phyloP scores from a whole-genome alignment of 2,797 vertebrate species.

The Bovichtus variegatus region DNA sequence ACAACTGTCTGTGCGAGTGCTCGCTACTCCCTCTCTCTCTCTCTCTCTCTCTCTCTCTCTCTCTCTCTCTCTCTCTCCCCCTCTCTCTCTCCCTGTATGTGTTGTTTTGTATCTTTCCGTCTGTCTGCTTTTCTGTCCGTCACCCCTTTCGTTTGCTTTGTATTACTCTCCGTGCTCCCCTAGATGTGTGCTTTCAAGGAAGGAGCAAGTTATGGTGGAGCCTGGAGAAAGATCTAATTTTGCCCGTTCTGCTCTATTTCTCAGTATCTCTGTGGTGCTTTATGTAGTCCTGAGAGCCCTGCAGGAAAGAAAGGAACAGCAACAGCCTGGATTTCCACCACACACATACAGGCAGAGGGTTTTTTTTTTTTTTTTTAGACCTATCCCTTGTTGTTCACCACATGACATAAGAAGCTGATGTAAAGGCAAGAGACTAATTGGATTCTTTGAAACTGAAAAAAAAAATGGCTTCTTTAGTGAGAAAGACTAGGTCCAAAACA shows the following conservation, averaged over 20 bases:
- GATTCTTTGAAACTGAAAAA: slow-evolving; percentile 35
- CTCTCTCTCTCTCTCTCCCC: slow-evolving; percentile 25
- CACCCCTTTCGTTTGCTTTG: slow-evolving; percentile 42
- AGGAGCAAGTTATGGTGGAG: slow-evolving; percentile 42
- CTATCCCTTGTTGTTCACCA: slow-evolving; percentile 43
- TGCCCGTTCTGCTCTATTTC: slow-evolving; percentile 79
- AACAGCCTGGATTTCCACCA: slow-evolving; percentile 37
- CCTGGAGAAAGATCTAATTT: slow-evolving; percentile 71
- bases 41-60: no score
- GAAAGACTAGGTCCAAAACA: slow-evolving; percentile 10
- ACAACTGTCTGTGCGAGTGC: neutral
- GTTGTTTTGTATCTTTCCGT: slow-evolving; percentile 12
- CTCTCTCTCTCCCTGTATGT: slow-evolving; percentile 13
- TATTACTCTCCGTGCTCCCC: slow-evolving; percentile 25
- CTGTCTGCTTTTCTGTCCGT: neutral
- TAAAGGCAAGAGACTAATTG: slow-evolving; percentile 64
- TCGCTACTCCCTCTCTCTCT: slow-evolving; percentile 1
- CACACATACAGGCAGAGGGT: neutral
- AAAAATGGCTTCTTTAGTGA: slow-evolving; percentile 25
- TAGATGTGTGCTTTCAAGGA: slow-evolving; percentile 51
- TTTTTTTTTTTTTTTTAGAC: slow-evolving; percentile 14
- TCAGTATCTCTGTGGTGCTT: slow-evolving; percentile 64
- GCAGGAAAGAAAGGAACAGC: slow-evolving; percentile 37
- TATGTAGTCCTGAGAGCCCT: slow-evolving; percentile 59
- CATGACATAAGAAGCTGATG: slow-evolving; percentile 45